Conservation (phyloP, 2,888 invertebrate species). For the Diplolepis rosae region DNA sequence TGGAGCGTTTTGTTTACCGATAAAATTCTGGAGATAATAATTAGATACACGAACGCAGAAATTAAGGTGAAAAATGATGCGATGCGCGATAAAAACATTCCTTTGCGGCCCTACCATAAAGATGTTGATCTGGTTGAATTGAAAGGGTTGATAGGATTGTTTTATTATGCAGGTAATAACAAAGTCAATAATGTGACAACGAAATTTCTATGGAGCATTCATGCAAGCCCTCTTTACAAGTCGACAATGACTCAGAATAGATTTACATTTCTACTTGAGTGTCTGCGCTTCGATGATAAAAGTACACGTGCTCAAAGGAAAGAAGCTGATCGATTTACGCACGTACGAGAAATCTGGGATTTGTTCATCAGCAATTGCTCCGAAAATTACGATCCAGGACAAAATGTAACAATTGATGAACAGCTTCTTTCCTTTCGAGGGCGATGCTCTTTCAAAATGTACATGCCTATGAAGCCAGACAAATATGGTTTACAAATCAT, state of each 20-base stretch:
- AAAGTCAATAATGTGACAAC: background rate
- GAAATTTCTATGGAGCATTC: background rate
- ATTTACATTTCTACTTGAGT: constrained; percentile 41
- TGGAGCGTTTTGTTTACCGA: background rate
- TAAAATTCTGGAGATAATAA: background rate
- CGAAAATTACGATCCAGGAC: constrained; percentile 44
- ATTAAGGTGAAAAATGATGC: background rate
- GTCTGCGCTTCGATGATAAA: no score
- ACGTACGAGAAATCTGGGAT: constrained; percentile 51
- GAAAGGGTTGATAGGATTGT: constrained; percentile 21
- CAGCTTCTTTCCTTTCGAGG: no score
- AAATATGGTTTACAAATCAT: constrained; percentile 51
- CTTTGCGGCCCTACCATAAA: background rate
- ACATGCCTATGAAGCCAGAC: constrained; percentile 50
- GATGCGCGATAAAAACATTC: background rate
- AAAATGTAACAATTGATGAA: constrained; percentile 53
- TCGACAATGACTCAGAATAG: constrained; percentile 42
- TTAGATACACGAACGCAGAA: background rate
- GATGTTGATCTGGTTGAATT: constrained; percentile 31
- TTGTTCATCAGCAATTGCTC: constrained; percentile 48
- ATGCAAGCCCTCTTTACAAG: constrained; percentile 36
- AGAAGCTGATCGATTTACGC: constrained; percentile 47
- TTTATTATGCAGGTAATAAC: constrained; percentile 20
- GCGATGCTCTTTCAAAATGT: constrained; percentile 49
- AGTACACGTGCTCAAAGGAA: constrained; percentile 40